Percentiles rank a stretch among this genome's conserved stretches.
These are phyloP conservation scores for Brachionus calyciflorus DNA, from an alignment of 1,140 invertebrate species.

Conservation along the genomic window DNA sequence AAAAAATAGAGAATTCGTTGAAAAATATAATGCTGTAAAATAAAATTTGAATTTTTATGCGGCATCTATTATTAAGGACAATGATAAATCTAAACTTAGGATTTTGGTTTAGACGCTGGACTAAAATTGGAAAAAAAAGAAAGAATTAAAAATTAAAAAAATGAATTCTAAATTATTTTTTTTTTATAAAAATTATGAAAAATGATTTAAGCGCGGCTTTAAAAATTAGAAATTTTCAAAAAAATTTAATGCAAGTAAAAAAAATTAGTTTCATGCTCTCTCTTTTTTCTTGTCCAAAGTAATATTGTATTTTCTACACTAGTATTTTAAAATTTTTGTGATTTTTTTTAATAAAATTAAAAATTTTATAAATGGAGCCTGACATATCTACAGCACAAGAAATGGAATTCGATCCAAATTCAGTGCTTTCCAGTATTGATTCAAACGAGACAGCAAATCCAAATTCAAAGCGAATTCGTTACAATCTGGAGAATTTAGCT, in stretches of 20 bases:
- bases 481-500: background rate
- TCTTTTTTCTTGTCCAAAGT: constrained; percentile 6
- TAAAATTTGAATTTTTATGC: too few relatives aligned
- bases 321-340: background rate
- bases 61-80: background rate
- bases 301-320: background rate
- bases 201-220: too few relatives aligned
- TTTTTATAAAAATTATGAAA: background rate
- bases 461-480: background rate
- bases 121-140: background rate
- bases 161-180: constrained; percentile 1
- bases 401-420: constrained; percentile 1
- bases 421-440: background rate
- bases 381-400: constrained; percentile 8
- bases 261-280: constrained; percentile 4
- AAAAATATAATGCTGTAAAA: too few relatives aligned
- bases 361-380: constrained; percentile 8
- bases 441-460: background rate
- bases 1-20: too few relatives aligned
- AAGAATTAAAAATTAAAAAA: background rate
- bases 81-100: too few relatives aligned
- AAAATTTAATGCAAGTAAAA: background rate
- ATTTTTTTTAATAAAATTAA: constrained; percentile 1
- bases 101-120: constrained; percentile 3
- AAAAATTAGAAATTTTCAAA: background rate